Base-by-base conservation (phyloP, 2,113 vertebrate genomes). In the Typhlomys cinereus region DNA sequence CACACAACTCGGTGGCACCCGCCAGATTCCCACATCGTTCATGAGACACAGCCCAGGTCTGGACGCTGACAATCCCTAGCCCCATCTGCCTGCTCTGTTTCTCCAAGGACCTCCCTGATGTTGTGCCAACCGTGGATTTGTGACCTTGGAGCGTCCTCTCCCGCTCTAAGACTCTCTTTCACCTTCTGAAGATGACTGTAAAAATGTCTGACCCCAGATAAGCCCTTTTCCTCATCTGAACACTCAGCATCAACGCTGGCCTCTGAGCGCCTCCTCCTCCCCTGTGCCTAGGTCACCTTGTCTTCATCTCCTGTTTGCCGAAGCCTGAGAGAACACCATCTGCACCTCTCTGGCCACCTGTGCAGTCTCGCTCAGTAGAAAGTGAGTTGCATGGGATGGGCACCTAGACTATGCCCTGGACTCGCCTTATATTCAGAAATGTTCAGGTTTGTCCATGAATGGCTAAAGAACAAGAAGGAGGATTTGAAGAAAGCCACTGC, bases 81-180 rank as follows among this genome's bases (percentile, higher is more conserved):
- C 25, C 78, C 52, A 18, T 11, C 5, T 11, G 11, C 48, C 31
- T 75, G 13, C 73, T 7, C 29, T 4, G 79, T 61, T 41, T n/a
- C 21, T 61, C 15, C 2, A 25, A 73, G 9, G 4, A 0, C 18
- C 6, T 82, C 62, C 29, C 1, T 27, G 59, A 13, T 23, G 6
- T 8, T 92, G 13, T 8, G 48, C 2, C 5, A 36, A 7, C 2
- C 34, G 6, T 9, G 62, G 57, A 3, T 41, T 18, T 41, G 31
- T 14, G 0, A 1, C 20, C 29, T 62, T 5, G 14, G 12, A 54
- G 0, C 9, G 29, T 7, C 27, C 10, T 66, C n/a, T 66, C 13
- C 23, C 71, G 9, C 23, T 61, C 1, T 17, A 46, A 34, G 6
- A 52, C 2, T 62, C 5, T 14, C 4, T 57, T 48, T 88, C 5